Percentiles rank a stretch among this genome's conserved stretches.
These are phyloP conservation scores for Vultur gryphus DNA, from an alignment of 2,797 vertebrate genomes.

Conservation along the genomic window DNA sequence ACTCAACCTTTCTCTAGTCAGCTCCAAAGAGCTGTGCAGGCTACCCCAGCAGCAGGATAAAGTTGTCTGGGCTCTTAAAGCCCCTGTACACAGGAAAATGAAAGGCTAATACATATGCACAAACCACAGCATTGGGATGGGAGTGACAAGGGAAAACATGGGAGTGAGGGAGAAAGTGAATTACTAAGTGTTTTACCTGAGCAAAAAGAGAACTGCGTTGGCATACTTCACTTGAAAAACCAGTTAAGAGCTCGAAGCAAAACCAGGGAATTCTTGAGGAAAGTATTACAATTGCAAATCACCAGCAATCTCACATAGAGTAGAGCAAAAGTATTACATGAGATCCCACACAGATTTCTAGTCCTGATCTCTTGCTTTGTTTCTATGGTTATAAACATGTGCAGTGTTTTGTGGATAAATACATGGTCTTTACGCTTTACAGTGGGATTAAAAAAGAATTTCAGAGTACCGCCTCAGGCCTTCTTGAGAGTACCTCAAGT, in stretches of 20 bases:
- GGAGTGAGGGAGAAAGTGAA: not conserved
- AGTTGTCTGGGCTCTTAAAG: not conserved
- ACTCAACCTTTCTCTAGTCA: not conserved
- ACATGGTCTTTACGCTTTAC: not conserved
- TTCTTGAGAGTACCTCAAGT: not conserved
- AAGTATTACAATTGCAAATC: conserved; percentile 16
- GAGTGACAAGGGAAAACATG: not conserved
- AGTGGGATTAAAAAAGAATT: not conserved
- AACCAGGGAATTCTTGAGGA: not conserved
- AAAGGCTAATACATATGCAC: not conserved
- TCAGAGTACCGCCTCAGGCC: not conserved
- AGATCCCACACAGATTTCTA: not conserved
- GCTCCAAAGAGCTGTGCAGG: not conserved
- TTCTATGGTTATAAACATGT: not conserved
- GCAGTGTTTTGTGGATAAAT: not conserved
- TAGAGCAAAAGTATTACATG: not conserved
- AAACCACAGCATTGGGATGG: not conserved
- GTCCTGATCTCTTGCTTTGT: not conserved
- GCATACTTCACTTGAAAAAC: conserved; percentile 11
- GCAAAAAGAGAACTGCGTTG: not conserved
- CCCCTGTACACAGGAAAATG: not conserved
- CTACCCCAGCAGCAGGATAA: not conserved
- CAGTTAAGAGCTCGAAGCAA: not conserved
- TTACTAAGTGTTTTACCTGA: not conserved
- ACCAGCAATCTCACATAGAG: not conserved